Conservation (phyloP, 2,888 invertebrate species). For the Sepiola atlantica region DNA sequence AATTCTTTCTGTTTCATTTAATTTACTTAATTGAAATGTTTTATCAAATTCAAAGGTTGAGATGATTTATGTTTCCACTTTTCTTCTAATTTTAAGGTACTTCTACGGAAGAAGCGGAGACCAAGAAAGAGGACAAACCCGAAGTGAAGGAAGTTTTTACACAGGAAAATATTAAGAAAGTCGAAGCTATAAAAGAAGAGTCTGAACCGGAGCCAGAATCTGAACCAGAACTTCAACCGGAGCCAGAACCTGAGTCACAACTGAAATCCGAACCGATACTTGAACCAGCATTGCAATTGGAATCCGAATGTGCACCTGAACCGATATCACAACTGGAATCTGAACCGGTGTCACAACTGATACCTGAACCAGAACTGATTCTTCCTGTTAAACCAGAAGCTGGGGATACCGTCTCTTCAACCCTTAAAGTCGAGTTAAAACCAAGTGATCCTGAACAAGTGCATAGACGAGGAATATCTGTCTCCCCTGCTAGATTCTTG, state of each 20-base stretch:
- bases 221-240: background rate
- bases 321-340: background rate
- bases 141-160: background rate
- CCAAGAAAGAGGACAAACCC: background rate
- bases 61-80: background rate
- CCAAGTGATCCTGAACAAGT: background rate
- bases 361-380: background rate
- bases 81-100: background rate
- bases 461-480: background rate
- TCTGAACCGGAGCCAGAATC: background rate
- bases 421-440: background rate
- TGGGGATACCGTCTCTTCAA: background rate
- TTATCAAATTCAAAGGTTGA: background rate
- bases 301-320: background rate
- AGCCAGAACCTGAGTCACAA: conserved; percentile 12
- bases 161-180: background rate
- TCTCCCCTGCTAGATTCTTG: background rate
- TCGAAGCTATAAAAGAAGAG: conserved; percentile 33
- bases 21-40: background rate
- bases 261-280: background rate
- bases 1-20: background rate
- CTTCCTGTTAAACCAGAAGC: background rate
- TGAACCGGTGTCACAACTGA: background rate
- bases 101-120: background rate
- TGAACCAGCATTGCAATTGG: background rate